Base-by-base conservation (phyloP, 2,797 vertebrate species). In the Syngnathus rostellatus region DNA sequence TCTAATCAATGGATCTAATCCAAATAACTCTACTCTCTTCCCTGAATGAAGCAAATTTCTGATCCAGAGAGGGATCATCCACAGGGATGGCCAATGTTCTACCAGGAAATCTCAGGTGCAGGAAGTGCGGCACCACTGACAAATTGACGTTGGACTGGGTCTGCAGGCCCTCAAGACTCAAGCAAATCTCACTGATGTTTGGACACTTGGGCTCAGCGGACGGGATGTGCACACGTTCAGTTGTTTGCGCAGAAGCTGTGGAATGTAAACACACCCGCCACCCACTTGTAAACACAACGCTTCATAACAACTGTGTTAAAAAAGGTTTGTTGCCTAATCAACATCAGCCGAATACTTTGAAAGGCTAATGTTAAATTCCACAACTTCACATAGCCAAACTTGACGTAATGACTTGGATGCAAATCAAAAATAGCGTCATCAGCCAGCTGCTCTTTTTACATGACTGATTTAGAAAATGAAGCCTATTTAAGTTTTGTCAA, bases 261-360 rank as follows among this genome's bases (percentile, higher is more conserved):
- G 77, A 76, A 85, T 85, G 77, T 82, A 84, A 84, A 83, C 71
- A 23, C 12, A 37, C 48, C 65, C 51, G 3, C 65, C 59, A 46
- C 45, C 67, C 60, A 21, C 70, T 71, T 63, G 71, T 70, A 73
- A 81, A 85, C 81, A 84, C 43, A 65, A 2, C 51, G 65, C 50
- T 43, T 68, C 62, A 63, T 71, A 71, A 73, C 68, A 68, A 67
- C 62, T 60, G 67, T 48, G 31, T 31, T 31, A 50, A 59, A n/a
- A 70, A 38, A 51, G 40, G 23, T 53, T 38, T 40, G 45, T 63
- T 3, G 25, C 21, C 51, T 62, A 58, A 76, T 71, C 23, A 63
- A 17, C 31, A 31, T 62, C 37, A 50, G 60, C 37, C 67, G 45
- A 78, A 54, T 9, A 39, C n/a, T 2, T n/a, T 0, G 9, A 23